Evolutionary conservation across 2,113 vertebrate species (phyloP).

Genomic region (Paradoxurus hermaphroditus): DNA sequence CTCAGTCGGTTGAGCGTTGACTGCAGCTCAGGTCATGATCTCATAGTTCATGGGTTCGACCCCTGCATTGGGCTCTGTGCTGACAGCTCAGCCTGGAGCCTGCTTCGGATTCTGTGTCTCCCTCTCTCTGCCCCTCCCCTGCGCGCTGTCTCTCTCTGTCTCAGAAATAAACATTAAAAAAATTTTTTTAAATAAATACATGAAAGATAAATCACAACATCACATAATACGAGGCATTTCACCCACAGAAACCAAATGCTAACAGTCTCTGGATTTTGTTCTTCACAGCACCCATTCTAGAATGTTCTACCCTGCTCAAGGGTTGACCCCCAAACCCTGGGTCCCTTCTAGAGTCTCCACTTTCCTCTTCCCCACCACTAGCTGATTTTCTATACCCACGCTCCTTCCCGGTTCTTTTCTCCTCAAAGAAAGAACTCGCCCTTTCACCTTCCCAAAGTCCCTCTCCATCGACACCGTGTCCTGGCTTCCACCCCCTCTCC

Average conservation of each 20-base stretch:
- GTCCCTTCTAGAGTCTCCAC: not conserved
- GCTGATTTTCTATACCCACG: not conserved
- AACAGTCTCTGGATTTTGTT: no score
- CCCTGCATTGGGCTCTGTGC: no score
- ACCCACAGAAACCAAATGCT: accelerated
- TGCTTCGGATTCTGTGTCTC: no score
- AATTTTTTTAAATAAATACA: no score
- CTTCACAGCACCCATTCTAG: not conserved
- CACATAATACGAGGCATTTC: accelerated
- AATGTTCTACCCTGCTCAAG: not conserved
- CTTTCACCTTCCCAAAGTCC: not conserved
- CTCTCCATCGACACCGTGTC: not conserved
- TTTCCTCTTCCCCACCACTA: not conserved
- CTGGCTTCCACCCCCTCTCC: not conserved
- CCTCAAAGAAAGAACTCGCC: not conserved
- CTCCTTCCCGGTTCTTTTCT: not conserved
- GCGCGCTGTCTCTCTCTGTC: no score
- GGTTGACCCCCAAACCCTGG: not conserved
- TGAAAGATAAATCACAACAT: not conserved
- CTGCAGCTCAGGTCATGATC: no score
- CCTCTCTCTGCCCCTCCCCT: no score
- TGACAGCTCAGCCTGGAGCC: no score
- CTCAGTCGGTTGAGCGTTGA: no score
- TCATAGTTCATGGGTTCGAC: no score
- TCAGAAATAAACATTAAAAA: no score